Base-by-base conservation (phyloP, 2,113 vertebrate genomes). In the Bombycilla garrulus region DNA sequence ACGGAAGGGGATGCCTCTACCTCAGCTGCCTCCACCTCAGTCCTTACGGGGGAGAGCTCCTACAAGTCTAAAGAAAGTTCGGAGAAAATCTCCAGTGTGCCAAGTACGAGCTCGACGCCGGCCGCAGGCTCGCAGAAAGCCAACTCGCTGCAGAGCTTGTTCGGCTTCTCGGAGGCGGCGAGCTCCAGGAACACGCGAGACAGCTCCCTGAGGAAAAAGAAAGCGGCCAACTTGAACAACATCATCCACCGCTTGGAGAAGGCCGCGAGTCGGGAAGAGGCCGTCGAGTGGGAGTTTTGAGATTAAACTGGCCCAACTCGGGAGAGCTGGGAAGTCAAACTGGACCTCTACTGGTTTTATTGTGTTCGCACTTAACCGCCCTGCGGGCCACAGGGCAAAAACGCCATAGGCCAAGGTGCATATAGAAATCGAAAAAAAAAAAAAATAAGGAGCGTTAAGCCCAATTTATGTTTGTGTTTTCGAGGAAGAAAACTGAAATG, bases 191-290 rank as follows among this genome's bases (percentile, higher is more conserved):
- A 98, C 98, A 98, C 99, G 62, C 99, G 98, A 95, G 99, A 99
- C 98, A 99, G 98, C 98, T 99, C 98, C 95, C 95, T 99, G 98
- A 98, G 99, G 89, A 99, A 99, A 98, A 99, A 99, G 98, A 99
- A 99, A 96, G 99, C 99, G 40, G 99, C 99, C 81, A 99, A 99
- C 98, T 98, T 99, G 98, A 99, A 99, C 98, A 99, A 98, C 98
- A 99, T 99, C 97, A 99, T 99, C 98, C 99, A 99, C 98, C 98
- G 99, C 97, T 96, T 99, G 98, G 99, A 99, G 98, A 99, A 99
- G 97, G 99, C 99, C 31, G 99, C 99, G 51, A 99, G 99, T 96
- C 98, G 99, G 85, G 99, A 99, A 97, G 99, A 99, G 97, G 98
- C 99, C 88, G 98, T 98, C 54, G 99, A 99, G 98, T 99, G 99